phyloP scores from a whole-genome alignment of 2,888 invertebrate genomes.

The Eledone cirrhosa region DNA sequence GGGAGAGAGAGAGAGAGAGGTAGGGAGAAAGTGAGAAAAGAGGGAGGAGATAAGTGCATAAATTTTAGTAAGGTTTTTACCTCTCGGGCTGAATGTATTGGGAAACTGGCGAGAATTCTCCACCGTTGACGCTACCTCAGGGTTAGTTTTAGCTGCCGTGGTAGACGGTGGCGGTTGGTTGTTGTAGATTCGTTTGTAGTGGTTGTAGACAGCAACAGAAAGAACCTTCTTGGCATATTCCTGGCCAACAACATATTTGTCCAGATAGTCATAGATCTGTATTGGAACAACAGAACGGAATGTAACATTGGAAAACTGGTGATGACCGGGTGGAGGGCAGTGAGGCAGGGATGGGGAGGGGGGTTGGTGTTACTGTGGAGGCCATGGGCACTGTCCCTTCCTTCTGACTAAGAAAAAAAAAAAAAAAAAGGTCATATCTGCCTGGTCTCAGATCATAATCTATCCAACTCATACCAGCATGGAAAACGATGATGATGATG shows the following conservation, averaged over 20 bases:
- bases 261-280: constrained; percentile 92
- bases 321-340: too few species aligned
- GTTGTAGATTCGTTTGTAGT: constrained; percentile 96
- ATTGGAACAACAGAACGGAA: constrained; percentile 26
- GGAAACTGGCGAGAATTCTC: constrained; percentile 38
- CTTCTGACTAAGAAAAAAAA: too few species aligned
- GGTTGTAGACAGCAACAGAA: constrained; percentile 98
- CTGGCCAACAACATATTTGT: constrained; percentile 97
- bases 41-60: too few species aligned
- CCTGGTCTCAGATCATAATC: too few species aligned
- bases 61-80: constrained; percentile 31
- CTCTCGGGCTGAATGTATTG: constrained; percentile 44
- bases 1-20: too few species aligned
- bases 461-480: too few species aligned
- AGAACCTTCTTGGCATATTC: constrained; percentile 97
- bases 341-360: too few species aligned
- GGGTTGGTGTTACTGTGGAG: too few species aligned
- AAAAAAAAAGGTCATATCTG: too few species aligned
- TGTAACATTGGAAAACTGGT: background rate
- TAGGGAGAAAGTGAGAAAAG: too few species aligned
- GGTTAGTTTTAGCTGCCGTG: constrained; percentile 23
- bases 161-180: constrained; percentile 72
- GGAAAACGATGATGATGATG: too few species aligned
- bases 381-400: too few species aligned
- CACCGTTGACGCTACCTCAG: constrained; percentile 27